Conservation (phyloP, 2,797 vertebrate genomes). For the Rhinophrynus dorsalis region DNA sequence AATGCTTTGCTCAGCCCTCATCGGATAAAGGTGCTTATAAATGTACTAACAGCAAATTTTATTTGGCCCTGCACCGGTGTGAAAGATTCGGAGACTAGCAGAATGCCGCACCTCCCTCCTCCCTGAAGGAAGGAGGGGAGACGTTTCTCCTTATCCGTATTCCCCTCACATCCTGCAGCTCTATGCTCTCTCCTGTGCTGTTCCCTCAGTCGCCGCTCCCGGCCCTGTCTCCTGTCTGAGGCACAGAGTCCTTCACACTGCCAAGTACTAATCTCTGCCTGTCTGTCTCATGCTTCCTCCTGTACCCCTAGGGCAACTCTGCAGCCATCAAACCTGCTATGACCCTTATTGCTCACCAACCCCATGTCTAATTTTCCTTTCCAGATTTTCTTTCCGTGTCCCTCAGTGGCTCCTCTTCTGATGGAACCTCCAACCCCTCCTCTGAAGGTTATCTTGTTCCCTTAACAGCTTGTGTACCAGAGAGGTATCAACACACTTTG, state of each 20-base stretch:
- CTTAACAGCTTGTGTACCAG: too few relatives aligned
- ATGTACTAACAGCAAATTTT: too few relatives aligned
- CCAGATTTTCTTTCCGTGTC: not conserved
- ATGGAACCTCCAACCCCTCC: too few relatives aligned
- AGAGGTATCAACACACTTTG: too few relatives aligned
- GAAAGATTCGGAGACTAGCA: conserved; percentile 39
- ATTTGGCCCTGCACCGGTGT: conserved; percentile 13
- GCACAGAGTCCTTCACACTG: conserved; percentile 11
- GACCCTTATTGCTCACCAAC: not conserved
- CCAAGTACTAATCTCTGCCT: conserved; percentile 29
- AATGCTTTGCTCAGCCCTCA: too few relatives aligned
- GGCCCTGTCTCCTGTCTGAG: conserved; percentile 31
- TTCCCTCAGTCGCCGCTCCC: conserved; percentile 10
- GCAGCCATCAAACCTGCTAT: not conserved
- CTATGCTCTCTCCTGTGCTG: conserved; percentile 14
- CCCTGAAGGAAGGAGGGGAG: conserved; percentile 26
- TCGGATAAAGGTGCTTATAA: too few relatives aligned
- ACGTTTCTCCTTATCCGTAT: conserved; percentile 34
- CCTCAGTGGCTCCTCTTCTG: not conserved
- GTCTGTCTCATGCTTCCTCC: conserved; percentile 14
- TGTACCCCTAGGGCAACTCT: not conserved
- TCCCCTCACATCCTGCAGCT: conserved; percentile 20
- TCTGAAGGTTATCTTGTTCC: too few relatives aligned
- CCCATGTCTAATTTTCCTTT: not conserved
- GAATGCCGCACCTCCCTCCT: conserved; percentile 37